These are phyloP conservation scores for Troides oblongomaculatus DNA, from an alignment of 2,888 invertebrate genomes.

Conservation along the genomic window DNA sequence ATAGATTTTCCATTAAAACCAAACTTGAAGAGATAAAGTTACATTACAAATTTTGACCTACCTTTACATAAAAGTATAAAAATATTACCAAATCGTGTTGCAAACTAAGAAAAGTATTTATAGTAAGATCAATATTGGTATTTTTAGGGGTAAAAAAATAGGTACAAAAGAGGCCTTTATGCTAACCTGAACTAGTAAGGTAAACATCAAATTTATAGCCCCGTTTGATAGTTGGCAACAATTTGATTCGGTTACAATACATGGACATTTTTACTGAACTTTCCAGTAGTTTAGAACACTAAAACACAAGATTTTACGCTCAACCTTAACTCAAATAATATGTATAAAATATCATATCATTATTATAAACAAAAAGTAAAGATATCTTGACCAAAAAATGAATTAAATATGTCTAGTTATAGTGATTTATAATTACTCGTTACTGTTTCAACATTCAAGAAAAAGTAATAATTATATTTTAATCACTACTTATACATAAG, in stretches of 20 bases:
- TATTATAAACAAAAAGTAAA: neutral
- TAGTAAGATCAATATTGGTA: slow-evolving; percentile 30
- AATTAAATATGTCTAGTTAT: no score
- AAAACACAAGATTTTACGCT: slow-evolving; percentile 71
- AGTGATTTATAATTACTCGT: no score
- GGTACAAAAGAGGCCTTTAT: slow-evolving; percentile 33
- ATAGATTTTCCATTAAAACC: neutral
- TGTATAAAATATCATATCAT: neutral
- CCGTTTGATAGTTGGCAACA: slow-evolving; percentile 90
- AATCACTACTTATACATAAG: no score
- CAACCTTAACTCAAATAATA: slow-evolving; percentile 47
- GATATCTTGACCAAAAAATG: neutral
- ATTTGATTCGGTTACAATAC: slow-evolving; percentile 87
- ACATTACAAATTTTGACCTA: slow-evolving; percentile 1
- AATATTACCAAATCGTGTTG: slow-evolving; percentile 8
- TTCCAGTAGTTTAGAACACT: slow-evolving; percentile 88
- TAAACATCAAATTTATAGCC: slow-evolving; percentile 91
- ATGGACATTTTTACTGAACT: slow-evolving; percentile 85
- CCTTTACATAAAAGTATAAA: slow-evolving; percentile 3
- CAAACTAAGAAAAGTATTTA: slow-evolving; percentile 28
- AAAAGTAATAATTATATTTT: no score
- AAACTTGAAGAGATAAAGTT: neutral
- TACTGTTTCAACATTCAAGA: no score
- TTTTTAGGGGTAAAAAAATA: slow-evolving; percentile 37
- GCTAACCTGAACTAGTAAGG: slow-evolving; percentile 92